Base-by-base conservation (phyloP, 1,140 invertebrate genomes). In the Temnothorax longispinosus region DNA sequence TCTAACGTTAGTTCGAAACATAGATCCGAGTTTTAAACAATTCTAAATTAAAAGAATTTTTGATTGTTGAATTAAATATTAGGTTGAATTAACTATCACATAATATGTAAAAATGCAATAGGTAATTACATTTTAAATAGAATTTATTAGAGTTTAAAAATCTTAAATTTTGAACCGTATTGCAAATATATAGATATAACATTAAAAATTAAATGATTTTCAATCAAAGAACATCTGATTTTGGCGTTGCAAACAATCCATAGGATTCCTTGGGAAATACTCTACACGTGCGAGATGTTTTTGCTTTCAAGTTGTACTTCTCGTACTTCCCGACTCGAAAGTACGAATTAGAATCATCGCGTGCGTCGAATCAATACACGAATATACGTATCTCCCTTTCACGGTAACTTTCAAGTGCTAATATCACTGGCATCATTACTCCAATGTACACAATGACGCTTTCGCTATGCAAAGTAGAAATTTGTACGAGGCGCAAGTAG, bases 401-500 rank as follows among this genome's bases (percentile, higher is more conserved):
- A 47, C 56, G 2, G 27, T 47, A 62, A 77, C 38, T 77, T 77
- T 62, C 75, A 15, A 60, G 38, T 76, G 56, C 56, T 76, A 77
- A 62, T 62, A 47, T 41, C n/a, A 60, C 8, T 10, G 27, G 27
- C 58, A 35, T 78, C 41, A 56, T 47, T 50, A 50, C 18, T 64
- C 10, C 44, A 32, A 35, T 56, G 65, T 58, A 41, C 8, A 65
- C 41, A 60, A 78, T 60, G 38, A 69, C 65, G 65, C 41, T 69
- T 60, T 80, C 75, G 56, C 35, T 89, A 90, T 87, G 80, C 81
- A 88, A 88, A 91, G 67, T 75, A 86, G 78, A 89, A 88, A 91
- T 89, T 91, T 92, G 87, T 91, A 88, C 88, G 35, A 52, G 65
- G 67, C 82, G 74, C 71, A 88, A 82, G 60, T 87, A 87, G 87